Base-by-base conservation (phyloP, 2,113 vertebrate genomes). In the Notothenia rossii region DNA sequence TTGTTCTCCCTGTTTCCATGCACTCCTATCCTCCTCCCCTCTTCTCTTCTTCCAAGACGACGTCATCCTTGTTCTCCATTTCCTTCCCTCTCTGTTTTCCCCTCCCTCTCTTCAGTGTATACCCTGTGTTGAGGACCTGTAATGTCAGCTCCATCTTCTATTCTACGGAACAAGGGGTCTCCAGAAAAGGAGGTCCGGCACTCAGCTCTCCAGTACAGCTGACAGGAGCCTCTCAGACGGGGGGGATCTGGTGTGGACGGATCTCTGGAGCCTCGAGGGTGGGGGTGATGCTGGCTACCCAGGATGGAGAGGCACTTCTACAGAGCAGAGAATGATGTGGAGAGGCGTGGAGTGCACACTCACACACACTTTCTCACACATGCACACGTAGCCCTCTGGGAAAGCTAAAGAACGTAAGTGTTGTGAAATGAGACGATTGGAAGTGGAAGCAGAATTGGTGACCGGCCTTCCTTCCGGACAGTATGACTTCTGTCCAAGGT, bases 291-390 rank as follows among this genome's bases (percentile, higher is more conserved):
- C 36, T 40, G 36, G 36, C 36, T 40, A 40, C 36, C 36, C 36
- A 81, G 73, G 45, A 50, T 79, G 65, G 67, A 82, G 54, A 76
- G 69, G 79, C 75, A 43, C 75, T 82, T 79, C 55, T 68, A 11
- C 17, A 48, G 77, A 62, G 53, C 15, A 1, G 0, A 3, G 54
- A 72, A 65, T 10, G 48, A 72, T 58, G 71, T 59, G 54, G 74
- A 76, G 76, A 60, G 54, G 53, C 33, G 22, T 17, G 4, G 54
- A 74, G 77, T 33, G 54, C 77, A 15, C 55, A 51, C 66, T 10
- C 73, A 36, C 55, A 51, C 66, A 7, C 69, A 36, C 58, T 2
- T 33, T 20, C 49, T 50, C 62, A 51, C 36, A 56, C 43, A 59
- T n/a, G 51, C 43, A 45, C 12, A 40, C 4, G 10, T n/a, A 61